Conservation (phyloP, 2,797 vertebrate species). For the Ficedula albicollis region DNA sequence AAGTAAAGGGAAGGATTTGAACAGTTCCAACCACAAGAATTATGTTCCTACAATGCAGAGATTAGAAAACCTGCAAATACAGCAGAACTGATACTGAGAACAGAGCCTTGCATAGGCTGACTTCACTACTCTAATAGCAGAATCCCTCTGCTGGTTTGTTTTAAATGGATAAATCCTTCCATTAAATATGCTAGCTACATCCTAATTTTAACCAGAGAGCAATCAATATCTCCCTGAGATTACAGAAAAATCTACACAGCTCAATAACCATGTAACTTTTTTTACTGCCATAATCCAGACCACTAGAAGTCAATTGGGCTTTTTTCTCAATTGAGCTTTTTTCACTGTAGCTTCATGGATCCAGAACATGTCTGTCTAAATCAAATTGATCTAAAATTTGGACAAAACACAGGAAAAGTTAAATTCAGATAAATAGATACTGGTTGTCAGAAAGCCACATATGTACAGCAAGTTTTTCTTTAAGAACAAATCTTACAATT, state of each 20-base stretch:
- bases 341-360: background rate
- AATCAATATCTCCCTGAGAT: background rate
- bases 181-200: background rate
- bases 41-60: background rate
- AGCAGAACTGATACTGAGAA: background rate
- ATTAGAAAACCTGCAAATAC: background rate
- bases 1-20: background rate
- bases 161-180: background rate
- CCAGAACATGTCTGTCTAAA: background rate
- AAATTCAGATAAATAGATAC: background rate
- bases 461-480: background rate
- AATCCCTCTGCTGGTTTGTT: background rate
- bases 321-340: background rate
- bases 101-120: accelerated
- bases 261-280: background rate
- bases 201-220: background rate
- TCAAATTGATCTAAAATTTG: background rate
- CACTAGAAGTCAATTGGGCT: background rate
- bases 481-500: background rate
- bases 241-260: background rate
- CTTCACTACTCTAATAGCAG: background rate
- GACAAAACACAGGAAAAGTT: background rate
- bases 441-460: background rate
- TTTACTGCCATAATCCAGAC: background rate
- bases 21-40: background rate